Evolutionary conservation across 2,113 vertebrate species (phyloP).

Genomic region (Equus quagga): DNA sequence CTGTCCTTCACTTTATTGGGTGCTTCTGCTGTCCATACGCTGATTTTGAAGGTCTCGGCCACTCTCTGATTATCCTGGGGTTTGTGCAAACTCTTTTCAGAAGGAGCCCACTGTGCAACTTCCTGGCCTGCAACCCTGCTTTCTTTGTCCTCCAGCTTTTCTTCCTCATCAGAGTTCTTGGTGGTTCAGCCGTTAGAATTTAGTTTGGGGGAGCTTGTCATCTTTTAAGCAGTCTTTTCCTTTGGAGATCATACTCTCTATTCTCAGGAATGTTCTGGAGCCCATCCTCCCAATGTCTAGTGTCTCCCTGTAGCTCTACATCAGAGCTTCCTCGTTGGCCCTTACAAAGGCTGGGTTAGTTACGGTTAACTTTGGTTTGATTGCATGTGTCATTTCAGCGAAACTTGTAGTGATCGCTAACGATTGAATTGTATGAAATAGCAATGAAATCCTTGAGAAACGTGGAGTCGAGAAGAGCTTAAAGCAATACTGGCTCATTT

Average conservation of each 20-base stretch:
- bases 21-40: not conserved
- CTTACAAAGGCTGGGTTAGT: not conserved
- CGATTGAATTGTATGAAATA: not conserved
- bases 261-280: not conserved
- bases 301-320: not conserved
- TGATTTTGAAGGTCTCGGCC: rapidly evolving
- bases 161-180: not conserved
- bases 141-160: not conserved
- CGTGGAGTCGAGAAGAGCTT: not conserved
- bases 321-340: not conserved
- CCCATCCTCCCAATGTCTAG: not conserved
- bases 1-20: not conserved
- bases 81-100: not conserved
- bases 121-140: not conserved
- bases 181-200: not conserved
- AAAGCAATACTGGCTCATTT: not conserved
- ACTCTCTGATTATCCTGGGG: not conserved
- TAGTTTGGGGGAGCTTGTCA: not conserved
- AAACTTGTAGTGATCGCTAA: not conserved
- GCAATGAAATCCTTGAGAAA: not conserved
- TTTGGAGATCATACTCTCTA: not conserved
- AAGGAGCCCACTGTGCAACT: not conserved
- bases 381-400: not conserved
- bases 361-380: not conserved
- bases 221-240: not conserved